Conservation (phyloP, 1,140 invertebrate species). For the Mizuhopecten yessoensis region DNA sequence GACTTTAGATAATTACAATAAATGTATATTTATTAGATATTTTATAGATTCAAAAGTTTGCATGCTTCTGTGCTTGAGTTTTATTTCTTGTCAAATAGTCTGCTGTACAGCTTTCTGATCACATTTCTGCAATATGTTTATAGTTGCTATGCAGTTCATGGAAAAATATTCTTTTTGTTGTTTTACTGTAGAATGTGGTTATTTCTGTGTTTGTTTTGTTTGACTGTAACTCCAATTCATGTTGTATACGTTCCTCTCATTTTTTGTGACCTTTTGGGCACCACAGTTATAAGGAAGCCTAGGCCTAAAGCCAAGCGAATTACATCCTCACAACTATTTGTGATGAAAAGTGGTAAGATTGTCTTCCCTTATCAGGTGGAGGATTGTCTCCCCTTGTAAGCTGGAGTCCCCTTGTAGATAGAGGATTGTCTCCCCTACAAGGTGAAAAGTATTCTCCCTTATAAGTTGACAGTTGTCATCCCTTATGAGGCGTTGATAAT, state of each 20-base stretch:
- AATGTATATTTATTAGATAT: too few species aligned
- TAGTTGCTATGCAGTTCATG: too few species aligned
- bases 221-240: background rate
- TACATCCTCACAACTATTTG: constrained; percentile 47
- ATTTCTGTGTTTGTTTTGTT: background rate
- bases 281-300: constrained; percentile 2
- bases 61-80: too few species aligned
- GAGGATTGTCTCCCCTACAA: too few species aligned
- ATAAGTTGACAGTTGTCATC: too few species aligned
- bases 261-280: constrained; percentile 14
- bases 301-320: constrained; percentile 47
- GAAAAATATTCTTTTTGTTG: background rate
- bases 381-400: background rate
- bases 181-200: background rate
- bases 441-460: too few species aligned
- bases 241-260: background rate
- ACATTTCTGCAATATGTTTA: too few species aligned
- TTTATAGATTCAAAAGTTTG: too few species aligned
- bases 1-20: too few species aligned
- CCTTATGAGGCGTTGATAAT: background rate
- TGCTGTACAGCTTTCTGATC: too few species aligned
- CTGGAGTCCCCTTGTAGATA: background rate
- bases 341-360: background rate
- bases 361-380: background rate
- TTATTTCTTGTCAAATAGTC: too few species aligned